Percentiles rank a stretch among this genome's conserved stretches.
Conservation (phyloP, 2,113 vertebrate species). For the Colaptes auratus region DNA sequence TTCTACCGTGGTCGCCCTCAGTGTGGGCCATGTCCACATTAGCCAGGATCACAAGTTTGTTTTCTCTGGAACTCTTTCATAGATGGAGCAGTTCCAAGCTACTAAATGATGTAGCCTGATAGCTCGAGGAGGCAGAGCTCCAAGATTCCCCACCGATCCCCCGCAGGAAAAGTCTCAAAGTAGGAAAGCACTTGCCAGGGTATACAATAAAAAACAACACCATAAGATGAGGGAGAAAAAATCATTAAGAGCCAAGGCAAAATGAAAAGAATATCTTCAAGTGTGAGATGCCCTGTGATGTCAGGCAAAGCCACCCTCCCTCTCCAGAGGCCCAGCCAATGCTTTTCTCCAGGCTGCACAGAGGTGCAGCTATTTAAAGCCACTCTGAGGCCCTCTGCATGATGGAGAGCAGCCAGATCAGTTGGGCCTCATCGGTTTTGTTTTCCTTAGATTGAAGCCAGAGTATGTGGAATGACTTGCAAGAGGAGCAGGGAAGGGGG, state of each 20-base stretch:
- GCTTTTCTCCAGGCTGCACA: neutral
- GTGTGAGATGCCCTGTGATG: neutral
- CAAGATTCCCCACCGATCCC: conserved; percentile 56
- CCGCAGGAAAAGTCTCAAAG: conserved; percentile 25
- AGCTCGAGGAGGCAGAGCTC: conserved; percentile 66
- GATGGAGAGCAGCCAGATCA: conserved; percentile 65
- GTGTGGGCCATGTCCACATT: conserved; percentile 53
- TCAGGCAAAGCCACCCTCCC: neutral
- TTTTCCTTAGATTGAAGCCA: conserved; percentile 58
- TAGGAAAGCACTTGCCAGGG: conserved; percentile 16
- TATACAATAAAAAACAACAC: neutral
- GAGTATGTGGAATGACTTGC: conserved; percentile 8
- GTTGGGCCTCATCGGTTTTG: conserved; percentile 16
- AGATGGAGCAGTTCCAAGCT: conserved; percentile 77
- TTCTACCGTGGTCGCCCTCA: conserved; percentile 49
- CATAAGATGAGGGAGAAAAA: neutral
- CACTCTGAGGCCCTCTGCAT: conserved; percentile 14
- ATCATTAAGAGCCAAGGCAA: neutral
- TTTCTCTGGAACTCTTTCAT: conserved; percentile 78
- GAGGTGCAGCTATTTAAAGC: conserved; percentile 65
- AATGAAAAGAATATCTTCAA: neutral
- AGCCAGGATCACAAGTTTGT: conserved; percentile 72
- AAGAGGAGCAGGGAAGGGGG: conserved; percentile 44
- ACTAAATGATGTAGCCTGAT: conserved; percentile 73
- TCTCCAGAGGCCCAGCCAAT: neutral